Percentiles rank a stretch among this genome's conserved stretches.
phyloP scores from a whole-genome alignment of 2,113 vertebrate genomes.

The Hassar affinis region DNA sequence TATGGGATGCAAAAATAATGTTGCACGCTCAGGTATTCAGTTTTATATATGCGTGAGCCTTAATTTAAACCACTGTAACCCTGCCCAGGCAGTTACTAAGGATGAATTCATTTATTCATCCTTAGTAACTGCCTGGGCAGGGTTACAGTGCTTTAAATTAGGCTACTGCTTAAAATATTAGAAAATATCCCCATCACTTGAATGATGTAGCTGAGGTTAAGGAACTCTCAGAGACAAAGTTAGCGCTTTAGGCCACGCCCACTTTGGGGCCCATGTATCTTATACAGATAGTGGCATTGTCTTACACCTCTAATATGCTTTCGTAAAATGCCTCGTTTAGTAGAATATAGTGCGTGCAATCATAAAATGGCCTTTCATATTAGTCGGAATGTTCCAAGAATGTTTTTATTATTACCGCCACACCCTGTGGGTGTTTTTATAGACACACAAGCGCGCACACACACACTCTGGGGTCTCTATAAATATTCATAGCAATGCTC shows the following conservation, averaged over 20 bases:
- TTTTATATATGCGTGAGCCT: too few species aligned
- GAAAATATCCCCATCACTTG: background rate
- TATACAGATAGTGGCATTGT: background rate
- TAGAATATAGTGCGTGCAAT: background rate
- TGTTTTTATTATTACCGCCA: background rate
- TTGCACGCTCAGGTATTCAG: too few species aligned
- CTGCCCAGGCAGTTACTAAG: too few species aligned
- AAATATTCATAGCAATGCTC: conserved; percentile 50
- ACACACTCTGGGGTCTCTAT: conserved; percentile 25
- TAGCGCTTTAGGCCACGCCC: background rate
- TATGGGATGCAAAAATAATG: too few species aligned
- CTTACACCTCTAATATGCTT: background rate
- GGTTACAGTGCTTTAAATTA: background rate
- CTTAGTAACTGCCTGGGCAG: background rate
- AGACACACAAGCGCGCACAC: background rate
- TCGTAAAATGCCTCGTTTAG: background rate
- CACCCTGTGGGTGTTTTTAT: background rate
- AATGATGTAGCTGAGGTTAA: too few species aligned
- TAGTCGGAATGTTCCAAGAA: background rate
- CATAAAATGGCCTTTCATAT: background rate
- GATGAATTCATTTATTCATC: too few species aligned
- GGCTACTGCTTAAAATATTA: background rate
- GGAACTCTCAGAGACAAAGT: background rate
- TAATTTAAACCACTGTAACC: too few species aligned
- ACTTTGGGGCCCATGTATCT: too few species aligned